Evolutionary conservation across 2,797 vertebrate species (phyloP), one percentile per base, ranked within the genome.

Genomic region (Phoxinus dragarum): DNA sequence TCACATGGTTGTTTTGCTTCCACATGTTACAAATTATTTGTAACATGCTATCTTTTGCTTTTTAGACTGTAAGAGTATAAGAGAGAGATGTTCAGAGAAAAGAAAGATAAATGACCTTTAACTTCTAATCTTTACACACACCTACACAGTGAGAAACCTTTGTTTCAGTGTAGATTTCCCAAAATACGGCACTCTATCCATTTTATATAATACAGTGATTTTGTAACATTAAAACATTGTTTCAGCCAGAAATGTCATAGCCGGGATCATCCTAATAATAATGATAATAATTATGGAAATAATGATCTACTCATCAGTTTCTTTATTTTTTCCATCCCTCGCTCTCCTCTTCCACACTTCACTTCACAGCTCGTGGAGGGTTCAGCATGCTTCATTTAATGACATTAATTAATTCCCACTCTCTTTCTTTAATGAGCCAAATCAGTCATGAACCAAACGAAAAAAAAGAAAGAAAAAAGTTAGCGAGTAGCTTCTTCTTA

Each of bases 391-490:
- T 92, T 93, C 91, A 93, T 93, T 95, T 94, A 92, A 93, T 94
- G 92, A 93, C 93, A 92, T 93, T 94, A 95, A 94, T 94, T 95
- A 93, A 94, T 94, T 93, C 90, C 91, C 90, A 90, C 89, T 93
- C 91, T 93, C 91, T 82, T 88, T 93, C 90, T 90, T 82, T 93
- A 94, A 95, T 94, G 93, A 95, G 93, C 90, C 92, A 91, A 93
- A 95, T 94, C 94, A 94, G 91, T 94, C 91, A 91, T 86, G 27
- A 90, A 84, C 67, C 79, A 67, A 88, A 85, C 11, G 1, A 16
- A 87, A 84, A 90, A 85, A 52, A 79, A 44, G 10, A 27, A 47
- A 44, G 52, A 52, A 27, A 66, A 64, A 47, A 52, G 73, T 66
- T 86, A 91, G 89, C 80, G 84, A 86, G 81, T 68, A 68, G 90